Evolutionary conservation across 2,888 invertebrate species (phyloP).

Genomic region (Candidula unifasciata): DNA sequence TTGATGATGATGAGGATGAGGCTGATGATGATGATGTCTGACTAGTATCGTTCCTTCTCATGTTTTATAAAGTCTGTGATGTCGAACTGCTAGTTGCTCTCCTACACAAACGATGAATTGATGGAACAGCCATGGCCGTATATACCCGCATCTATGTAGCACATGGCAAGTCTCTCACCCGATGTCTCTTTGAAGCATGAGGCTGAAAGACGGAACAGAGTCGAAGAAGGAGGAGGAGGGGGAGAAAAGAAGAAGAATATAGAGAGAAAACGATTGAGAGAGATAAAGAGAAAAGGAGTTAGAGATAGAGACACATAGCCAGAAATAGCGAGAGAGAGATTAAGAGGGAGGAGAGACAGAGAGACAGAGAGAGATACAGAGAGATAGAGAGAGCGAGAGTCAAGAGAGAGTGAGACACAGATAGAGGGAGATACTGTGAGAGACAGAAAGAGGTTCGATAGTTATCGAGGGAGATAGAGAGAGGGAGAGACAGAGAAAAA

Average conservation of each 20-base stretch:
- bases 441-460: not conserved
- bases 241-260: not conserved
- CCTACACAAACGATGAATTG: too few species aligned
- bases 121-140: too few species aligned
- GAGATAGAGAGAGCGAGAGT: not conserved
- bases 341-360: not conserved
- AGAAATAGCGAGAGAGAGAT: not conserved
- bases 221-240: not conserved
- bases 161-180: too few species aligned
- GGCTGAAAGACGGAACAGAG: too few species aligned
- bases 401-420: not conserved
- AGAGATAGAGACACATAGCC: too few species aligned
- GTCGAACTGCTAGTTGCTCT: too few species aligned
- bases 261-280: not conserved
- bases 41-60: too few species aligned
- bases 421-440: not conserved
- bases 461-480: conserved; percentile 18
- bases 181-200: too few species aligned
- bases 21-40: too few species aligned
- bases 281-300: conserved; percentile 2
- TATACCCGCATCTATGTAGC: too few species aligned
- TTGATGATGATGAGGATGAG: too few species aligned
- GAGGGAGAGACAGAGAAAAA: not conserved
- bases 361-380: not conserved
- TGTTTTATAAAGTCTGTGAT: too few species aligned